Percentiles rank a stretch among this genome's conserved stretches.
Conservation (phyloP, 2,888 invertebrate genomes). For the Xylocampa areola region DNA sequence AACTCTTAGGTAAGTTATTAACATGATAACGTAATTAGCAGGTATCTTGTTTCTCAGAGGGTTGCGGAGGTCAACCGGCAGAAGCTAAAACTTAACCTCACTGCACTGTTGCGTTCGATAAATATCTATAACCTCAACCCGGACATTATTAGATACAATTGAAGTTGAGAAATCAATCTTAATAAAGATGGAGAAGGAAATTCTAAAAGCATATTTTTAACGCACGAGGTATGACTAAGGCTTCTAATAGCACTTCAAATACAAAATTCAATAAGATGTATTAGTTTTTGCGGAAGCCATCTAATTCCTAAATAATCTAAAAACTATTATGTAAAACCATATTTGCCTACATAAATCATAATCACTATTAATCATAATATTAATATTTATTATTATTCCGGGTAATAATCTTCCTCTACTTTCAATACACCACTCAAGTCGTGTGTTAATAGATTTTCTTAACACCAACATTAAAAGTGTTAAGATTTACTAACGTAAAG, state of each 20-base stretch:
- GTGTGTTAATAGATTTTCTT: conserved; percentile 22
- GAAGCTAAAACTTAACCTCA: conserved; percentile 4
- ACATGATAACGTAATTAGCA: conserved; percentile 13
- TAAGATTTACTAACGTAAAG: conserved; percentile 9
- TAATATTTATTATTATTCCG: too few species aligned
- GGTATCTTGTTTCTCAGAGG: conserved; percentile 27
- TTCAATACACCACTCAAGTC: conserved; percentile 2
- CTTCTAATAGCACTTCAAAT: too few species aligned
- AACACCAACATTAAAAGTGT: conserved; percentile 30
- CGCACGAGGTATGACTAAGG: too few species aligned
- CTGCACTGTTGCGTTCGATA: not conserved
- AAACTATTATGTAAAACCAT: too few species aligned
- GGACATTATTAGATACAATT: not conserved
- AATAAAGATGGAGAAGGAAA: too few species aligned
- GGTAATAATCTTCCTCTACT: conserved; percentile 12
- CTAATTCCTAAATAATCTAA: too few species aligned
- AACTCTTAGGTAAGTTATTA: conserved; percentile 3
- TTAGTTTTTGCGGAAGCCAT: too few species aligned
- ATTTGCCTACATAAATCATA: too few species aligned
- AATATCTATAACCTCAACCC: conserved; percentile 6
- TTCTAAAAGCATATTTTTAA: too few species aligned
- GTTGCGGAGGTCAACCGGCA: conserved; percentile 20
- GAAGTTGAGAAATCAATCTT: not conserved
- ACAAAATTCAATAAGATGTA: too few species aligned
- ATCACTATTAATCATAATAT: not conserved